Conservation (phyloP, 2,797 vertebrate species). For the Tauraco hartlaubi region DNA sequence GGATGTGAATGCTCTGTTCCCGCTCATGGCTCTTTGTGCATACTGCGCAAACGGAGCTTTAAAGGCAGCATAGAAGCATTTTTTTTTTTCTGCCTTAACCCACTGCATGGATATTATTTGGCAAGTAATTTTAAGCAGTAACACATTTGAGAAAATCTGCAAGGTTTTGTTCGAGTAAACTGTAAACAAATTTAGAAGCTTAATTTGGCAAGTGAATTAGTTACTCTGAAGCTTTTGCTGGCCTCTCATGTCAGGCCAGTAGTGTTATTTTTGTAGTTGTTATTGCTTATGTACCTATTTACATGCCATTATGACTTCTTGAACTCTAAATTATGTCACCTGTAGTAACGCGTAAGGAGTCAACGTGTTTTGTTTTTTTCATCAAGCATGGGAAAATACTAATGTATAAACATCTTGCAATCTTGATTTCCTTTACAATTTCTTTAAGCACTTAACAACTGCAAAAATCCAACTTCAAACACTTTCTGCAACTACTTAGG, state of each 20-base stretch:
- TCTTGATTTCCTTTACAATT: conserved; percentile 51
- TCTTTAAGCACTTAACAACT: conserved; percentile 42
- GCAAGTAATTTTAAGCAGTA: not conserved
- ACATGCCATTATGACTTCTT: not conserved
- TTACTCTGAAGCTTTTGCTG: not conserved
- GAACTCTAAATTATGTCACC: not conserved
- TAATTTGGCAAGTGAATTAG: not conserved
- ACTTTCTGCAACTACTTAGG: conserved; percentile 60
- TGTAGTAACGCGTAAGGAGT: not conserved
- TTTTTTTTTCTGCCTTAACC: not conserved
- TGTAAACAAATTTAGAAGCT: not conserved
- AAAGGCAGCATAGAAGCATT: not conserved
- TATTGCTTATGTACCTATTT: not conserved
- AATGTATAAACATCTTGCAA: not conserved
- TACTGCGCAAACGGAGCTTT: not conserved
- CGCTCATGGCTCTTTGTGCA: not conserved
- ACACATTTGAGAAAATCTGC: not conserved
- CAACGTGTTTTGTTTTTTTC: not conserved
- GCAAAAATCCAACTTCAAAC: conserved; percentile 42
- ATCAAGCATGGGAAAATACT: conserved; percentile 1
- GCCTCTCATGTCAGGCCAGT: not conserved
- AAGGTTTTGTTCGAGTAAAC: not conserved
- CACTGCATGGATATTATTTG: not conserved
- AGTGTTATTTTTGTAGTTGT: not conserved
- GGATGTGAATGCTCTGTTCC: not conserved